A percentile compares a stretch with the other conserved stretches of the same genome.
phyloP scores from a whole-genome alignment of 2,797 vertebrate species.

The Sylvia borin region DNA sequence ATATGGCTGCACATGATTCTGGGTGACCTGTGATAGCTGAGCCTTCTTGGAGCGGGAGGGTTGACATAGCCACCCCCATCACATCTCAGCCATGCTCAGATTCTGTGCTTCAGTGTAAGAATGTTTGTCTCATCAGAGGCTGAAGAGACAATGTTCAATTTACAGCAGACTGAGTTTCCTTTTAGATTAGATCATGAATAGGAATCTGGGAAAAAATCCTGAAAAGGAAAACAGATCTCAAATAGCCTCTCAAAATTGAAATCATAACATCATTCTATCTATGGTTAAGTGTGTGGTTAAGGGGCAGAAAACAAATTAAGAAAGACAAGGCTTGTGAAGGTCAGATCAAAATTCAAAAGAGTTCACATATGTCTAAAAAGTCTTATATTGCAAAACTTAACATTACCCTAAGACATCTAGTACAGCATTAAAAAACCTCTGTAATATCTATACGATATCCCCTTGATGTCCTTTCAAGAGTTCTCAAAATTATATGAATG shows the following conservation, averaged over 20 bases:
- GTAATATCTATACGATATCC: neutral
- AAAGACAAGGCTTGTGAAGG: neutral
- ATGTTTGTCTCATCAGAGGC: neutral
- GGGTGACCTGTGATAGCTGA: neutral
- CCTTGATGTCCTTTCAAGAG: neutral
- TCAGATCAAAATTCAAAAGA: neutral
- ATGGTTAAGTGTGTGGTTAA: neutral
- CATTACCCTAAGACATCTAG: neutral
- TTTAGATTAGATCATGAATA: neutral
- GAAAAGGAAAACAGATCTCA: neutral
- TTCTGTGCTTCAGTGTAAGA: neutral
- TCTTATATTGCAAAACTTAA: neutral
- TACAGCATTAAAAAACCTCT: neutral
- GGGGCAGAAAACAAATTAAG: neutral
- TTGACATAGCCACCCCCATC: neutral
- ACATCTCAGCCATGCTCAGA: neutral
- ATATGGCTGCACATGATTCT: accelerated
- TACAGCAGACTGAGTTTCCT: neutral
- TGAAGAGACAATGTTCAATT: neutral
- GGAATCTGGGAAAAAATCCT: neutral
- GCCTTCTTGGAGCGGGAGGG: neutral
- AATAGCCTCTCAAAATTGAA: neutral
- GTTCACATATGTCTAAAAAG: neutral
- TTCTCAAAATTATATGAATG: neutral
- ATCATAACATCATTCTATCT: neutral